phyloP scores from a whole-genome alignment of 2,888 invertebrate species.

The Himalopsyche anomala region DNA sequence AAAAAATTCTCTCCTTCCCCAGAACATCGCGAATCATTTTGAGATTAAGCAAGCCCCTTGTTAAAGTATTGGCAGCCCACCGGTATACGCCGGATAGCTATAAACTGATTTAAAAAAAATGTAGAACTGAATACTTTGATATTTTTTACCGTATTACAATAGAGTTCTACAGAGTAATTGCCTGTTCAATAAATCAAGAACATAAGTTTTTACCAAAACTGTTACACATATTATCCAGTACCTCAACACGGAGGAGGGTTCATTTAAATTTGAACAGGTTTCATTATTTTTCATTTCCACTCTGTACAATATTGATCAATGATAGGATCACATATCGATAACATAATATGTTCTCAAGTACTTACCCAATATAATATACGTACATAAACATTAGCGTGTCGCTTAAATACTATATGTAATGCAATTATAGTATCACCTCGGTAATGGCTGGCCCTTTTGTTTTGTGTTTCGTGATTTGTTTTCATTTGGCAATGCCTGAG shows the following conservation, averaged over 20 bases:
- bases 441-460: slow-evolving; percentile 23
- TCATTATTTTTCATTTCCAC: background rate
- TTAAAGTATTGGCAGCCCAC: too few species aligned
- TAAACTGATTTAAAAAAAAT: too few species aligned
- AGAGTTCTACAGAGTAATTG: too few species aligned
- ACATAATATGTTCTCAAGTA: background rate
- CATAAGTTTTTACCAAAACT: too few species aligned
- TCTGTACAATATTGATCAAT: background rate
- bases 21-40: too few species aligned
- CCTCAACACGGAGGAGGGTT: background rate
- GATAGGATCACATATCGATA: background rate
- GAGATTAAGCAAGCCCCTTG: too few species aligned
- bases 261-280: background rate
- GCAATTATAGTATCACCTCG: background rate
- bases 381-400: background rate
- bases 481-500: slow-evolving; percentile 29
- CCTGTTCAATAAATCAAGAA: too few species aligned
- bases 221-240: too few species aligned
- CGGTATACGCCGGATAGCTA: too few species aligned
- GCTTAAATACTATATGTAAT: background rate
- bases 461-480: slow-evolving; percentile 37
- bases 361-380: background rate
- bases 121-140: too few species aligned
- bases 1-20: too few species aligned
- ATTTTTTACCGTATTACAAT: too few species aligned